Evolutionary conservation across 1,140 invertebrate genomes (phyloP), one percentile per base, ranked within the genome.

Genomic region (Sinella curviseta): DNA sequence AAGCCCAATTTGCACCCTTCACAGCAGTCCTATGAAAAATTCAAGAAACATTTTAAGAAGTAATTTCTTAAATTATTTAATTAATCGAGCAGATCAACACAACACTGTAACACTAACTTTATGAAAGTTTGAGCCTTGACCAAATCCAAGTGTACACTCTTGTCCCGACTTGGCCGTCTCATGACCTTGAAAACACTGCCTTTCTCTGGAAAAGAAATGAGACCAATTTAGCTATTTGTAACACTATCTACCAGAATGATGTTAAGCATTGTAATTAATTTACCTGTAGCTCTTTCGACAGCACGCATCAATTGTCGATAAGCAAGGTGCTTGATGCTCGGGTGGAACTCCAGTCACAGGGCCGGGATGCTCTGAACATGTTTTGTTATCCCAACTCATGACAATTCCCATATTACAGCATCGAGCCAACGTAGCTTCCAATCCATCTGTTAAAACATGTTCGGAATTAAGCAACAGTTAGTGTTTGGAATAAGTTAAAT

Each of bases 1-100:
- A 87, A 80, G 83, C 89, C 89, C 26, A 90, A 83, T 84, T 89
- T 89, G 82, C 89, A 90, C 1, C 86, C 89, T 81, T 90, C 88
- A 84, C 90, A 90, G 75, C 90, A 90, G 77, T 90, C 88, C 81
- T 88, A 85, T 28, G 80, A 73, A 74, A 78, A 48, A 26, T 48
- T 31, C n/a, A n/a, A 12, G 34, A 3, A 74, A 24, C 60, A 67
- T 26, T 24, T 26, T 67, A 14, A 26, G 8, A 30, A 26, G 30
- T 16, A 54, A 54, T 54, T 54, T 54, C 48, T n/a, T n/a, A n/a
- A n/a, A n/a, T n/a, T n/a, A n/a, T n/a, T n/a, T n/a, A n/a, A n/a
- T 74, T 36, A 74, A 4, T 8, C 8, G 31, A 36, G 30, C 70
- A 30, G 14, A 31, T 8, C 17, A 36, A 70, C 3, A 33, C 8